A percentile compares a stretch with the other conserved stretches of the same genome.
Evolutionary conservation across 2,888 invertebrate genomes (phyloP).

Genomic region (Hirtodrosophila histrioides): DNA sequence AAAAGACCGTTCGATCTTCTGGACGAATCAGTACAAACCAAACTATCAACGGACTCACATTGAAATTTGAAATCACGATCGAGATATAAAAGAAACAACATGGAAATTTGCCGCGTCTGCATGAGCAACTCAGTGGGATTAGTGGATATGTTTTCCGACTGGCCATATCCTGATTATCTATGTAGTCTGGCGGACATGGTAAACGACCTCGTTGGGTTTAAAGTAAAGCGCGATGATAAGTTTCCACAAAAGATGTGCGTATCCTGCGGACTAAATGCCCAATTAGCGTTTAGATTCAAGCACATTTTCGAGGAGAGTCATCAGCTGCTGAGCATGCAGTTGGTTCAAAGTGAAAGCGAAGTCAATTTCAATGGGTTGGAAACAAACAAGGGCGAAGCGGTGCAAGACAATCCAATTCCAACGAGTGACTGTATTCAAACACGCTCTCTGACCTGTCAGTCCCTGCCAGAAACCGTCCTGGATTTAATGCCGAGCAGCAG

Average conservation of each 20-base stretch:
- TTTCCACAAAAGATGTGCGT: slow-evolving; percentile 35
- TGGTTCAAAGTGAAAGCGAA: background rate
- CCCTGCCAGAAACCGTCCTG: too few species aligned
- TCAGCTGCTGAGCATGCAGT: slow-evolving; percentile 11
- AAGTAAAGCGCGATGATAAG: slow-evolving; percentile 15
- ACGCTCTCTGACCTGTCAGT: too few species aligned
- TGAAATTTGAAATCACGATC: too few species aligned
- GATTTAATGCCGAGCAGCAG: too few species aligned
- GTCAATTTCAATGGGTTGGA: background rate
- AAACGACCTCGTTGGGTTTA: slow-evolving; percentile 19
- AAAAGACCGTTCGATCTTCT: too few species aligned
- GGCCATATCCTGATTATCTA: slow-evolving; percentile 3
- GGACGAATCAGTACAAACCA: too few species aligned
- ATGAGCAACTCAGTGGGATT: slow-evolving; percentile 14
- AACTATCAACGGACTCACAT: too few species aligned
- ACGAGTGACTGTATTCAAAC: too few species aligned
- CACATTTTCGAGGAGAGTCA: slow-evolving; percentile 13
- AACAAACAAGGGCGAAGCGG: background rate
- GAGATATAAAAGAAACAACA: background rate
- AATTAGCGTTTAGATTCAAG: slow-evolving; percentile 26
- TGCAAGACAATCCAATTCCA: background rate
- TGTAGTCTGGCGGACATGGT: slow-evolving; percentile 29
- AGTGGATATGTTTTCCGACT: slow-evolving; percentile 25
- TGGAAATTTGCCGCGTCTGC: slow-evolving; percentile 32
- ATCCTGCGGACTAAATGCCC: slow-evolving; percentile 14